Base-by-base conservation (phyloP, 23 tunicate species). In the Phallusia fumigata region DNA sequence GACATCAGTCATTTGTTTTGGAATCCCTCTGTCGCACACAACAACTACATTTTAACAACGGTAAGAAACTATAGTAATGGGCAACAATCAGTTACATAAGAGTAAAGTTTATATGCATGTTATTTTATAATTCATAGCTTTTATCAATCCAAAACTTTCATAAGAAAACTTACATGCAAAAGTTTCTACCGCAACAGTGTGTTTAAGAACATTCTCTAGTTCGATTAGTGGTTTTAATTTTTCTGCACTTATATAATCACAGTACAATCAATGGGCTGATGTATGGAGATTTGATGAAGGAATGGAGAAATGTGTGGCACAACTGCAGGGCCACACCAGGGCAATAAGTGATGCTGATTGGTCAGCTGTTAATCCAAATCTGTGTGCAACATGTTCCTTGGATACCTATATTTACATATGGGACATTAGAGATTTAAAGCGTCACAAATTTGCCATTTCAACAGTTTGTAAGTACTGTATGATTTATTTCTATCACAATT, bases 201-300 rank as follows among this genome's bases (percentile, higher is more conserved):
- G n/a, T n/a, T n/a, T n/a, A n/a, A n/a, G n/a, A n/a, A n/a, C n/a
- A n/a, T n/a, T n/a, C n/a, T n/a, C n/a, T n/a, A n/a, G n/a, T n/a
- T n/a, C n/a, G n/a, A n/a, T n/a, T n/a, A n/a, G n/a, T n/a, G n/a
- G n/a, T 58, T 6, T 58, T 58, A 19, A 21, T 18, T 32, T 2
- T 74, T 74, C 22, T 24, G 40, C 12, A 74, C 19, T 24, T 18
- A 72, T 82, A 30, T 30, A 32, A 47, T 30, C 35, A 13, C 79
- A 92, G 97, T 94, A 94, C 86, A 94, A 95, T 65, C 94, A 94
- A 89, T 78, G 80, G 79, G 74, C 90, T 22, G 94, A 89, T 82
- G 47, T 94, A 10, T 94, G 95, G 95, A 76, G 79, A 76, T 94
- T 52, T 64, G 76, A 75, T 53, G 81, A 82, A 65, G 79, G 72